These are phyloP conservation scores for Aphis craccivora DNA, from an alignment of 1,140 invertebrate genomes.

Conservation along the genomic window DNA sequence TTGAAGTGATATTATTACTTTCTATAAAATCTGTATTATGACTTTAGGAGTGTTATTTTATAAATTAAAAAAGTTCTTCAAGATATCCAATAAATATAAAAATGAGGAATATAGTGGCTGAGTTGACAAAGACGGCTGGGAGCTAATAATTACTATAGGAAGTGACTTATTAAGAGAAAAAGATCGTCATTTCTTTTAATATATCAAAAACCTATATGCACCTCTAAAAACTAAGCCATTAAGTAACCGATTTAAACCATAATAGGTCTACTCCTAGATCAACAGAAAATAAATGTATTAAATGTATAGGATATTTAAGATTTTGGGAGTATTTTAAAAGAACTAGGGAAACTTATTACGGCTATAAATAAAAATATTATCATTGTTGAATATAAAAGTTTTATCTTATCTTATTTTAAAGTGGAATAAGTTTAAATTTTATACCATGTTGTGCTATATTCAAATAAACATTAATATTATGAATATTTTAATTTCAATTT, in stretches of 20 bases:
- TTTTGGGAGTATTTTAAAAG: background rate
- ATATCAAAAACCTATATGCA: background rate
- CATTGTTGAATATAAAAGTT: background rate
- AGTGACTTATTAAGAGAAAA: background rate
- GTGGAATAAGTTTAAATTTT: background rate
- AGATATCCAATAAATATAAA: background rate
- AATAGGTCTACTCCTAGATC: background rate
- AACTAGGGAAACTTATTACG: background rate
- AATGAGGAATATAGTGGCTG: too few relatives aligned
- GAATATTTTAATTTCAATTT: too few relatives aligned
- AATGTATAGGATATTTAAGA: background rate
- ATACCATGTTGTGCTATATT: background rate
- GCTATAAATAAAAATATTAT: background rate
- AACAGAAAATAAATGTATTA: background rate
- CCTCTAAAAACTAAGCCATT: background rate
- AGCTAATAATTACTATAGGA: background rate
- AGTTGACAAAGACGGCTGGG: background rate
- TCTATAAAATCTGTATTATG: background rate
- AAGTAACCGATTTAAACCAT: background rate
- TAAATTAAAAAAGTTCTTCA: background rate
- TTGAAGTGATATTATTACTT: background rate
- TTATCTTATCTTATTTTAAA: background rate
- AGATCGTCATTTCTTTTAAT: background rate
- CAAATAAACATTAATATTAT: background rate
- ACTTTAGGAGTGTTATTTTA: background rate